A percentile compares a stretch with the other conserved stretches of the same genome.
Conservation (phyloP, 2,113 vertebrate species). For the Piprites chloris region DNA sequence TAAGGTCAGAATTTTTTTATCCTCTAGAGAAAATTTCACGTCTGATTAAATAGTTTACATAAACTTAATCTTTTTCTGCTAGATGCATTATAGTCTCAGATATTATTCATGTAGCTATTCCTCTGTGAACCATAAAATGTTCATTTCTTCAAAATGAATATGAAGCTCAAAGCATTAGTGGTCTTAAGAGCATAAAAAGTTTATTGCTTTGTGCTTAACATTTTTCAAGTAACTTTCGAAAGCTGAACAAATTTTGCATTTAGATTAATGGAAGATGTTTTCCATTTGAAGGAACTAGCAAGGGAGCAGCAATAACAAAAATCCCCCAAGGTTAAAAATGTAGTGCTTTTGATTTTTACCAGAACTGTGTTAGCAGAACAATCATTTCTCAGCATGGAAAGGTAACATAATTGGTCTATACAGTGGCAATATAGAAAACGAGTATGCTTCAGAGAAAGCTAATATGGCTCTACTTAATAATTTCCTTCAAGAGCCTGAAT, state of each 20-base stretch:
- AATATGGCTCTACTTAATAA: conserved; percentile 84
- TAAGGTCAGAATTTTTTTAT: conserved; percentile 80
- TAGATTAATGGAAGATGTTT: conserved; percentile 85
- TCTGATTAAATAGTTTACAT: conserved; percentile 87
- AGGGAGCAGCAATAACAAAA: conserved; percentile 78
- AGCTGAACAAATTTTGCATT: conserved; percentile 83
- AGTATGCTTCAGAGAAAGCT: conserved; percentile 80
- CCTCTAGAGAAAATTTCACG: conserved; percentile 77
- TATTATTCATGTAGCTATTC: conserved; percentile 85
- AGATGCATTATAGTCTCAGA: conserved; percentile 81
- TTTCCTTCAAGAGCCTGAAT: conserved; percentile 82
- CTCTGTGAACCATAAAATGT: conserved; percentile 85
- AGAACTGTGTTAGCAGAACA: conserved; percentile 81
- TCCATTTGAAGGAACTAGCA: conserved; percentile 79
- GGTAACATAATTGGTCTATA: conserved; percentile 84
- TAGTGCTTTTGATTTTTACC: conserved; percentile 80
- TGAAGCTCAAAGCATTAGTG: conserved; percentile 84
- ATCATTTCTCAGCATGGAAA: conserved; percentile 83
- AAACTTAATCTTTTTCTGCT: conserved; percentile 83
- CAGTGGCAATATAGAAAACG: conserved; percentile 76
- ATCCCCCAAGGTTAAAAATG: conserved; percentile 83
- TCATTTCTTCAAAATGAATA: conserved; percentile 84
- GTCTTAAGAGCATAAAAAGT: conserved; percentile 84
- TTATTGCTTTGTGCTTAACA: conserved; percentile 85
- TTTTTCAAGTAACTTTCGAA: conserved; percentile 84